Evolutionary conservation across 2,888 invertebrate genomes (phyloP), one percentile per base, ranked within the genome.

Genomic region (Chaetogeoica ovagalla): DNA sequence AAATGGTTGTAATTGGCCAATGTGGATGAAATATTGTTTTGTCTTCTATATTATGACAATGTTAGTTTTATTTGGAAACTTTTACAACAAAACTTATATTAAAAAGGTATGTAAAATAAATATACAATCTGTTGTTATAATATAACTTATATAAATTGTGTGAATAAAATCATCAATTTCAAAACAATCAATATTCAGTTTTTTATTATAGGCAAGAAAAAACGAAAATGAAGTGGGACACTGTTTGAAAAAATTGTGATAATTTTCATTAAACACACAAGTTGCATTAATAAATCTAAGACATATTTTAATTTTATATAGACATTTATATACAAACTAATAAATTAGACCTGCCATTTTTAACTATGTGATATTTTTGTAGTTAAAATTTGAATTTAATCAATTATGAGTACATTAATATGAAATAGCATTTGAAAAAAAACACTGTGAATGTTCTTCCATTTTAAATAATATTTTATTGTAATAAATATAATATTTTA

Each of bases 1-100:
- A 81, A 91, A 91, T 19, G 92, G 93, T 83, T 96, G 95, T 86
- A 93, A 94, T 85, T 95, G 94, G 86, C 94, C 94, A 0, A 87
- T 92, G n/a, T 95, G 95, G 94, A 93, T 95, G 91, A 94, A 94
- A 85, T 94, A 94, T 86, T 91, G 93, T 0, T 90, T 94, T 74
- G 93, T 94, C 82, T 87, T 93, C 82, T 96, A 95, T 87, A 94
- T 95, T 93, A 88, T 93, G 84, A 93, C 94, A 6, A 95, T 95
- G 87, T 92, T 96, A 83, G 90, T 94, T 0, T 90, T 95, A 30
- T 95, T 95, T 85, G 94, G 94, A 79, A 93, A 93, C 86, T 95
- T 95, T 88, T 95, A 95, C 86, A 89, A 91, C 85, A 92, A 93
- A 86, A 92, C 93, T 0, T 94, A 94, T 85, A 88, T 92, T 85